Evolutionary conservation across 2,888 invertebrate species (phyloP), one percentile per base, ranked within the genome.

Genomic region (Xestia xanthographa): DNA sequence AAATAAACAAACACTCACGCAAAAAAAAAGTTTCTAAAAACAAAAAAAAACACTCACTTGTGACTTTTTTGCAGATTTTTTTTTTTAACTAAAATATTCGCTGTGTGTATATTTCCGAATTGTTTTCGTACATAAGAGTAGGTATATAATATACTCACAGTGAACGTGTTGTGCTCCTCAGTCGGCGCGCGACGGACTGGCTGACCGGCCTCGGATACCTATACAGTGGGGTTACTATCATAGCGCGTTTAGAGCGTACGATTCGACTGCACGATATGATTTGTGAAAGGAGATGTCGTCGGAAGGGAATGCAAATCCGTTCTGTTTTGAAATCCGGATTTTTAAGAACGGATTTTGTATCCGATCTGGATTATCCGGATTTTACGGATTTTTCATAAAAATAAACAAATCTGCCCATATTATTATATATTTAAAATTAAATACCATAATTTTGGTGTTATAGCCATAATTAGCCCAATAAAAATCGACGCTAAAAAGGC

Each of bases 111-210:
- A 63, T 80, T 80, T 72, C 66, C 45, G 56, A 48, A 20, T 20
- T n/a, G n/a, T n/a, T 67, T 70, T 50, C 63, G 8, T 72, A 63
- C 2, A 41, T 41, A 63, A 67, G 14, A 45, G 2, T 50, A 58
- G 22, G 58, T 75, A 66, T n/a, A 17, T 3, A 41, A 66, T 29
- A 58, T 80, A 83, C 83, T 83, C 74, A 83, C 83, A 68, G 71
- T 81, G 69, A 66, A 60, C 41, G 83, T 85, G 73, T 67, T 14
- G 48, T 69, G 78, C 77, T 53, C 86, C 83, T 72, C 83, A 85
- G 83, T 62, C 66, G 29, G 70, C 8, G 78, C 72, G 83, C 83
- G 83, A 83, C 83, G 85, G 83, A 82, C 86, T 81, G 82, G 63
- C 76, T 72, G 80, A 48, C 80, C 71, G 71, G 71, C 68, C 72